Evolutionary conservation across 1,140 invertebrate genomes (phyloP).

Genomic region (Asobara japonica): DNA sequence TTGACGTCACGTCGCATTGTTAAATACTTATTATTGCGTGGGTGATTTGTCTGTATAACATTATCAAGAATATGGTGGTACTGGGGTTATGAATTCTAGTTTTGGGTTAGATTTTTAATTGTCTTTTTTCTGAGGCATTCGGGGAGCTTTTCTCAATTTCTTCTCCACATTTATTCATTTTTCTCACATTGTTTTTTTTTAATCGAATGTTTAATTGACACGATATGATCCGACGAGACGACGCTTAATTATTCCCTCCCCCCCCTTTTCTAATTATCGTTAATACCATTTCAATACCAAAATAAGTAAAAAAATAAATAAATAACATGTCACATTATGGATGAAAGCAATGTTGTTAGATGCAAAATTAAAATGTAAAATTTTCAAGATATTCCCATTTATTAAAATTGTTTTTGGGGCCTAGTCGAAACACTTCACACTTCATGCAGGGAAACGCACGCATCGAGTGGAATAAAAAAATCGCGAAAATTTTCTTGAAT

Average conservation of each 20-base stretch:
- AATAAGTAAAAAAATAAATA: constrained; percentile 18
- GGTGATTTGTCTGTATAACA: constrained; percentile 12
- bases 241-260: background rate
- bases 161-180: too few species aligned
- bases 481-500: constrained; percentile 36
- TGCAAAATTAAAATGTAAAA: constrained; percentile 10
- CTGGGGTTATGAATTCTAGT: constrained; percentile 14
- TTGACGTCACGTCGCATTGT: constrained; percentile 45
- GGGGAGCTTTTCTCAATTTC: constrained; percentile 9
- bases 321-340: background rate
- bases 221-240: constrained; percentile 6
- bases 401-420: background rate
- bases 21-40: background rate
- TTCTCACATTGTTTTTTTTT: background rate
- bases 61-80: background rate
- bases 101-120: constrained; percentile 4
- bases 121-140: constrained; percentile 16
- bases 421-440: constrained; percentile 11
- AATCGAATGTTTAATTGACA: background rate
- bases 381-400: background rate
- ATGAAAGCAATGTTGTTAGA: constrained; percentile 11
- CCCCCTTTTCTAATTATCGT: background rate
- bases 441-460: constrained; percentile 24
- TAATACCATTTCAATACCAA: too few species aligned
- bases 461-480: background rate